These are phyloP conservation scores for Euglossa dilemma DNA, from an alignment of 1,140 invertebrate genomes.

Conservation along the genomic window DNA sequence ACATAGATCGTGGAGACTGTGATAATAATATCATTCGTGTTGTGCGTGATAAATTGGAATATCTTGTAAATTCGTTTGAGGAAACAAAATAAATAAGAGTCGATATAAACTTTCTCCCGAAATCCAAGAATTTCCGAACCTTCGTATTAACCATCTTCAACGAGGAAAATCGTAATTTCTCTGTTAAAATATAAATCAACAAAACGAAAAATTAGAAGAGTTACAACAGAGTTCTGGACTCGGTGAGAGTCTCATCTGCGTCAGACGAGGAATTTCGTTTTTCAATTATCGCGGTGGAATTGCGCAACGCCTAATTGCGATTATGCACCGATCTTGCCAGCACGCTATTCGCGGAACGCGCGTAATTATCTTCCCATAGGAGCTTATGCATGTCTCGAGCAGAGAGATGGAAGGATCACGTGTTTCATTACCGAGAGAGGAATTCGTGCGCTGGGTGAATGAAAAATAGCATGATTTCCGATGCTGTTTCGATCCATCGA, in stretches of 20 bases:
- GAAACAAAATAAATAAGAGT: no score
- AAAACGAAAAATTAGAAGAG: no score
- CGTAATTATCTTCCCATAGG: slow-evolving; percentile 40
- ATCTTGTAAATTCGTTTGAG: no score
- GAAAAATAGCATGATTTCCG: slow-evolving; percentile 28
- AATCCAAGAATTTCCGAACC: no score
- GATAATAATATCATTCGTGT: no score
- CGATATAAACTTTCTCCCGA: no score
- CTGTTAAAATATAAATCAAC: no score
- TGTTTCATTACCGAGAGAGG: slow-evolving; percentile 34
- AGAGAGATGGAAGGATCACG: slow-evolving; percentile 37
- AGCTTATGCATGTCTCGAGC: slow-evolving; percentile 1
- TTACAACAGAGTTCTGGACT: no score
- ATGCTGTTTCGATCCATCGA: slow-evolving; percentile 6
- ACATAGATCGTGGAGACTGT: no score
- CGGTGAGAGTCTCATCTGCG: not conserved
- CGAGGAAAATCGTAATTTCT: no score
- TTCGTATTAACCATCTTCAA: no score
- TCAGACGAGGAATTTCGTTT: slow-evolving; percentile 15
- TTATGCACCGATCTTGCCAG: slow-evolving; percentile 15
- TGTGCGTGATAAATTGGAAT: no score
- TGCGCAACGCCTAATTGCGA: slow-evolving; percentile 49
- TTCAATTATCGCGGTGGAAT: slow-evolving; percentile 44
- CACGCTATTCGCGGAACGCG: slow-evolving; percentile 5
- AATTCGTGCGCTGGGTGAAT: slow-evolving; percentile 5